phyloP scores from a whole-genome alignment of 2,797 vertebrate species.

The Pampus argenteus region DNA sequence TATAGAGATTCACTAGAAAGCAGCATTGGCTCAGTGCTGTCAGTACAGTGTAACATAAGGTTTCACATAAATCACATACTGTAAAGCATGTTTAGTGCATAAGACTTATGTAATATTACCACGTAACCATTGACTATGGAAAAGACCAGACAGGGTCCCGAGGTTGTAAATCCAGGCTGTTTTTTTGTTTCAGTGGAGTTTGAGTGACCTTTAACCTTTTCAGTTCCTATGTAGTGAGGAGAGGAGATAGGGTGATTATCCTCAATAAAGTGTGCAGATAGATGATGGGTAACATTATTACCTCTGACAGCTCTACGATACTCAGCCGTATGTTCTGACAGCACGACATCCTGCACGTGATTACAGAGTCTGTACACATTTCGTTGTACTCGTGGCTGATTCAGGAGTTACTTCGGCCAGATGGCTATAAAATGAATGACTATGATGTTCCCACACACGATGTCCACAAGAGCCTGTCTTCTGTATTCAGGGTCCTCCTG shows the following conservation, averaged over 20 bases:
- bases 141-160: constrained; percentile 4
- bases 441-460: neutral
- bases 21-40: neutral
- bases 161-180: constrained; percentile 4
- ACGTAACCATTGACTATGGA: constrained; percentile 2
- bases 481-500: neutral
- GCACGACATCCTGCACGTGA: constrained; percentile 38
- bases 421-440: constrained; percentile 6
- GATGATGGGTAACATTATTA: constrained; percentile 22
- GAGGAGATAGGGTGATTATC: constrained; percentile 43
- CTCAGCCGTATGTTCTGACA: constrained; percentile 33
- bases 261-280: constrained; percentile 30
- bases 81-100: neutral
- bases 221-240: constrained; percentile 5
- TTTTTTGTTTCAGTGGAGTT: constrained; percentile 20
- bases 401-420: constrained; percentile 17
- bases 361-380: constrained; percentile 10
- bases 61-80: neutral
- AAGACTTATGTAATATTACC: constrained; percentile 3
- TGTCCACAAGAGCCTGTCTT: neutral
- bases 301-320: constrained; percentile 32
- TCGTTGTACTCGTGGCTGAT: constrained; percentile 1
- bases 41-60: neutral
- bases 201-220: constrained; percentile 41
- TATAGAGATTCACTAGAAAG: too few species aligned